These are phyloP conservation scores for Acyrthosiphon pisum DNA, from an alignment of 1,140 invertebrate genomes.

Conservation along the genomic window DNA sequence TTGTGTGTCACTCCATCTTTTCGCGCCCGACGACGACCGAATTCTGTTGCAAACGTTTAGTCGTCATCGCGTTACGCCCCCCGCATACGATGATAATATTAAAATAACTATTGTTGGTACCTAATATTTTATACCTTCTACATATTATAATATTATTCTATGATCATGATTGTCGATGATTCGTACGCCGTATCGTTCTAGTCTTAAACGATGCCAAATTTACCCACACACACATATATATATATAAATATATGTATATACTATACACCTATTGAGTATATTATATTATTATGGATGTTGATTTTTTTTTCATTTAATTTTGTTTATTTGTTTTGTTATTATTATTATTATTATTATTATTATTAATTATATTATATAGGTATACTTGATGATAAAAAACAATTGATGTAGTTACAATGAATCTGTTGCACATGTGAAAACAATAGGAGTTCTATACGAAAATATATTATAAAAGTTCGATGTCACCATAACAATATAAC, in stretches of 20 bases:
- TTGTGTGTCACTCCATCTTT: not conserved
- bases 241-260: not conserved
- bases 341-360: not conserved
- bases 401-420: not conserved
- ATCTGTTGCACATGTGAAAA: not conserved
- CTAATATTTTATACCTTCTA: not conserved
- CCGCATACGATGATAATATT: not conserved
- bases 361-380: not conserved
- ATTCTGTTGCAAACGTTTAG: not conserved
- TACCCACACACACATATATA: not conserved
- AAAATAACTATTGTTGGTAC: not conserved
- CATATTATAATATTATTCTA: not conserved
- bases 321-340: slow-evolving; percentile 4
- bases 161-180: not conserved
- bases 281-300: slow-evolving; percentile 1
- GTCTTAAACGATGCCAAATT: slow-evolving; percentile 53
- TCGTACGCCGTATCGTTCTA: slow-evolving; percentile 47
- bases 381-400: not conserved
- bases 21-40: not conserved
- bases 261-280: not conserved
- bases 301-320: slow-evolving; percentile 1
- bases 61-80: not conserved
- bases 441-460: not conserved
- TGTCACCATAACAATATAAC: not conserved
- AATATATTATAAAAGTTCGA: not conserved